Evolutionary conservation across 1,140 invertebrate genomes (phyloP).

Genomic region (Eubasilissa regina): DNA sequence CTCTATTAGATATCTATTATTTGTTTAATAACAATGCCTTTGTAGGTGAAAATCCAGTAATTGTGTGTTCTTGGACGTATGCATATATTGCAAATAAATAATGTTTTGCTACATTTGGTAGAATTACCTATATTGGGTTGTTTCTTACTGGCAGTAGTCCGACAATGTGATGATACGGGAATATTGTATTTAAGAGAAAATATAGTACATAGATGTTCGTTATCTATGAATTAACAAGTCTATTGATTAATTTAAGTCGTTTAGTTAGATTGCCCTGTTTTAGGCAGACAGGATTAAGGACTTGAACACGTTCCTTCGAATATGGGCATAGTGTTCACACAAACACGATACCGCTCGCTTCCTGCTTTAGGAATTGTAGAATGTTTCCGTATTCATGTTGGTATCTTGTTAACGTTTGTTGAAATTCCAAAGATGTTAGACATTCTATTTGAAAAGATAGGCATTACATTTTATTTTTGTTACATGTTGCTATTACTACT

Average conservation of each 20-base stretch:
- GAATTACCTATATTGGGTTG: too few species aligned
- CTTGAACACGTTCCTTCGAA: conserved; percentile 2
- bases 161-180: too few species aligned
- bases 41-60: too few species aligned
- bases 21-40: too few species aligned
- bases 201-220: too few species aligned
- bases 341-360: conserved; percentile 38
- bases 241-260: not conserved
- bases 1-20: too few species aligned
- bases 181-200: too few species aligned
- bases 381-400: conserved; percentile 31
- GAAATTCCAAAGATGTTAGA: conserved; percentile 23
- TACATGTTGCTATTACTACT: not conserved
- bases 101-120: too few species aligned
- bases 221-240: not conserved
- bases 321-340: conserved; percentile 23
- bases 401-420: conserved; percentile 29
- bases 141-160: too few species aligned
- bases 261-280: not conserved
- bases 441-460: conserved; percentile 3
- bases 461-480: not conserved
- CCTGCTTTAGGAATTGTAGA: conserved; percentile 30
- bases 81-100: too few species aligned
- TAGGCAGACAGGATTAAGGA: conserved; percentile 9
- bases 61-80: too few species aligned